Percentiles rank a stretch among this genome's conserved stretches.
Conservation (phyloP, 2,888 invertebrate species). For the Charanyca ferruginea region DNA sequence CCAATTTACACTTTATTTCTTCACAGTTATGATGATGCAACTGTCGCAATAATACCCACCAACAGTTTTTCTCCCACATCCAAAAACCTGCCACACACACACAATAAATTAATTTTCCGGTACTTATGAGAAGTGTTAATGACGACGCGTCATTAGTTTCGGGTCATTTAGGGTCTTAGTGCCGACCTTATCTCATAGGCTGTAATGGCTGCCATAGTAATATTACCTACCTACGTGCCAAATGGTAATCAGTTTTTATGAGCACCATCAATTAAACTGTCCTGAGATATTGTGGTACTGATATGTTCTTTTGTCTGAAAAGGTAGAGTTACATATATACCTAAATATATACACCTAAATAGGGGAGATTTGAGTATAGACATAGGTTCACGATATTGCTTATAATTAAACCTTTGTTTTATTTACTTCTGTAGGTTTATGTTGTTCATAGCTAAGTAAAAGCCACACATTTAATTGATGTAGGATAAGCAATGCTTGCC, state of each 20-base stretch:
- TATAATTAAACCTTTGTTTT: too few species aligned
- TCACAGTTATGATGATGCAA: too few species aligned
- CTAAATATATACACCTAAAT: not conserved
- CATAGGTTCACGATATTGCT: not conserved
- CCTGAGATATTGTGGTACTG: not conserved
- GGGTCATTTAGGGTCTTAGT: slow-evolving; percentile 67
- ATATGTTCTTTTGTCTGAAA: slow-evolving; percentile 18
- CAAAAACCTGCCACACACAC: slow-evolving; percentile 10
- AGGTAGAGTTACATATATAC: slow-evolving; percentile 11
- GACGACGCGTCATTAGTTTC: slow-evolving; percentile 69
- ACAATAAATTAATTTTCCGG: slow-evolving; percentile 64
- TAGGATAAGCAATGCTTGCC: too few species aligned
- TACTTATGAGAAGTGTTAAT: slow-evolving; percentile 70
- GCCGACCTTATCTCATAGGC: slow-evolving; percentile 55
- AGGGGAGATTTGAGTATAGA: not conserved
- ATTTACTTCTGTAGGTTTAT: too few species aligned
- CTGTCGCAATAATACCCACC: too few species aligned
- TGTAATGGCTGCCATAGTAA: slow-evolving; percentile 51
- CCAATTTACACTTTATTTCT: too few species aligned
- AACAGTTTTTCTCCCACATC: slow-evolving; percentile 4
- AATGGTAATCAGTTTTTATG: slow-evolving; percentile 56
- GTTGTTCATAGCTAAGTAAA: too few species aligned
- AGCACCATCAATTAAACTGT: slow-evolving; percentile 42
- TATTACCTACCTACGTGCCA: slow-evolving; percentile 59
- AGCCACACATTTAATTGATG: too few species aligned